Conservation (phyloP, 2,113 vertebrate species). For the Melospiza melodia region DNA sequence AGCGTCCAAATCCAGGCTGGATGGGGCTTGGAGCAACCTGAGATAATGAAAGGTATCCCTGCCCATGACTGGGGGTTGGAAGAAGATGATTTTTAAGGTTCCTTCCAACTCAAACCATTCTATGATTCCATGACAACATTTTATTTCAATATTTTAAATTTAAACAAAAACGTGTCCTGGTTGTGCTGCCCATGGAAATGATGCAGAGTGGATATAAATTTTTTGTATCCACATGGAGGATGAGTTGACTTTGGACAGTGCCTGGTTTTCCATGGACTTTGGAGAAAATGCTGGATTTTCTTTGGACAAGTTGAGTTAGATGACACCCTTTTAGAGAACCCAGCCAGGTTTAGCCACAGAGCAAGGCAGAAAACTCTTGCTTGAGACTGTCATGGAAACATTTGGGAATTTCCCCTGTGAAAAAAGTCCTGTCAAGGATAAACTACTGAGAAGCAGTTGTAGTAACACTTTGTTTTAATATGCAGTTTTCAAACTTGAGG, state of each 20-base stretch:
- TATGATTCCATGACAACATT: background rate
- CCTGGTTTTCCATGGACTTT: background rate
- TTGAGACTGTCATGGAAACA: background rate
- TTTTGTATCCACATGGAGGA: background rate
- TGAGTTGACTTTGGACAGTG: background rate
- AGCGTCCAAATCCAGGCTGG: background rate
- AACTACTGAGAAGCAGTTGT: background rate
- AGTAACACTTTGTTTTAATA: background rate
- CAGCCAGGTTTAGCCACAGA: background rate
- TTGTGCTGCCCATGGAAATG: background rate
- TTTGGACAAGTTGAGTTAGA: background rate
- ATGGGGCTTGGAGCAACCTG: background rate
- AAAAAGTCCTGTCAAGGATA: background rate
- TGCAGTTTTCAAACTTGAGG: background rate
- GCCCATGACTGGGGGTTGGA: background rate
- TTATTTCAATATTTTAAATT: background rate
- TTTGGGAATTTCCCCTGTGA: background rate
- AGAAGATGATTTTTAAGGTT: background rate
- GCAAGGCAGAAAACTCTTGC: background rate
- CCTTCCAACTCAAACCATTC: background rate
- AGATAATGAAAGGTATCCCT: background rate
- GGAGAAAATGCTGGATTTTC: background rate
- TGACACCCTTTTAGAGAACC: background rate
- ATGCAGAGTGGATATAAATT: background rate
- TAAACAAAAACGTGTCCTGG: background rate